Conservation (phyloP, 1,140 invertebrate genomes). For the Nixonia krombeini region DNA sequence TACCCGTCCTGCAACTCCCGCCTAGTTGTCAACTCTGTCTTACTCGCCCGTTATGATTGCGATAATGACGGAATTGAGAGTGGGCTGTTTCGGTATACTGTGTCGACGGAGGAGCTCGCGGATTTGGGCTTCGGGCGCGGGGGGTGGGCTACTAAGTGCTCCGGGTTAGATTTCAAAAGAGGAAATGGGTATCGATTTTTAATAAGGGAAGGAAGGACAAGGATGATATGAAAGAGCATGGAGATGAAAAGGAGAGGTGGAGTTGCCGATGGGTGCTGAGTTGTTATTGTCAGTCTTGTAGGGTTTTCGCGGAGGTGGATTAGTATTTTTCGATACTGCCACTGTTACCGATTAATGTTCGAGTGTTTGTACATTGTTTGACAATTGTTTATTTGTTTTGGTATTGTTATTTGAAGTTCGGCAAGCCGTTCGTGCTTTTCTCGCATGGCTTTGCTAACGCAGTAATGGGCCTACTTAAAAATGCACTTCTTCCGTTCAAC, state of each 20-base stretch:
- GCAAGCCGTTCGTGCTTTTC: no score
- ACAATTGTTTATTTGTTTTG: no score
- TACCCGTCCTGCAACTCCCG: background rate
- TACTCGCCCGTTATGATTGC: background rate
- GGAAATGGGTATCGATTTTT: conserved; percentile 34
- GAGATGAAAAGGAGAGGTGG: conserved; percentile 17
- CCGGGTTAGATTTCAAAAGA: conserved; percentile 19
- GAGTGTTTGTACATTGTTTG: no score
- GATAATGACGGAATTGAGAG: background rate
- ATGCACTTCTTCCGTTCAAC: no score
- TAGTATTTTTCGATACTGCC: background rate
- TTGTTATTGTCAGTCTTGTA: no score
- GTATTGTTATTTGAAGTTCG: no score
- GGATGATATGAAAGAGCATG: conserved; percentile 10
- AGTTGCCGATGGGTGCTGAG: conserved; percentile 3
- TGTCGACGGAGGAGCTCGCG: no score
- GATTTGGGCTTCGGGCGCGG: background rate
- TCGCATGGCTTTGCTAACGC: no score
- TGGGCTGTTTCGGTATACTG: no score
- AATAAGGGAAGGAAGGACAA: conserved; percentile 25
- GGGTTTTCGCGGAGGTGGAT: background rate
- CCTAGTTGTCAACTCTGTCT: no score
- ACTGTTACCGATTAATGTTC: background rate
- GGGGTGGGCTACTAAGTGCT: background rate
- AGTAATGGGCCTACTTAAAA: no score